Base-by-base conservation (phyloP, 2,888 invertebrate species). In the Stictocephala bisonia region DNA sequence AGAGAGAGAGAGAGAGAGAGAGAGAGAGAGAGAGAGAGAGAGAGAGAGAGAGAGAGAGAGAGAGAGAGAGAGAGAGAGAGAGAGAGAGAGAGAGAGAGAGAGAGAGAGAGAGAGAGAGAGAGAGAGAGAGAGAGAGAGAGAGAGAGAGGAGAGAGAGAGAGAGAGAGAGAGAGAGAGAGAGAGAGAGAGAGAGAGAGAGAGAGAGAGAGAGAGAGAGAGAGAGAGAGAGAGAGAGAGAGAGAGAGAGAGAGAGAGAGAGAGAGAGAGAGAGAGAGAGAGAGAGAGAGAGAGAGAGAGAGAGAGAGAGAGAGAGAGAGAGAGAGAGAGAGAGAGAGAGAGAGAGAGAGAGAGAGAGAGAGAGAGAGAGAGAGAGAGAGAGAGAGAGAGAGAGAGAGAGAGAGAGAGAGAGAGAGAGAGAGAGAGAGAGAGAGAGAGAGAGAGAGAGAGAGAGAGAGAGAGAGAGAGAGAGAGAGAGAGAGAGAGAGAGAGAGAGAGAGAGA, bases 171-270 rank as follows among this genome's bases (percentile, higher is more conserved):
- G 6, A 18, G 26, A 40, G 51, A 35, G 48, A 24, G 66, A 31
- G 22, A 18, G 13, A 13, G 51, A 15, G 53, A 0, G 31, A 4
- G 40, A 2, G 24, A 9, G 44, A 20, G 44, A 41, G 67, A 20
- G 27, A 53, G 24, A 13, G 41, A 48, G 64, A 9, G 71, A 40
- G n/a, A 24, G 72, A 24, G 41, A 18, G 66, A 11, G 66, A 20
- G 44, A 41, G n/a, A 29, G 44, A 51, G 56, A 44, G 68, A 41
- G 56, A 29, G 67, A 44, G 40, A 51, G 26, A 69, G 27, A 60
- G 41, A 41, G 48, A 60, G 20, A 31, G 35, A 48, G 48, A 29
- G 56, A 40, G 27, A 20, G 18, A 27, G 26, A 3, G 66, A 20
- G 40, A 18, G 41, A 2, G 41, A 1, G 22, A 18, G 41, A 15